Percentiles rank a stretch among this genome's conserved stretches.
Conservation (phyloP, 2,113 vertebrate genomes). For the Albula glossodonta region DNA sequence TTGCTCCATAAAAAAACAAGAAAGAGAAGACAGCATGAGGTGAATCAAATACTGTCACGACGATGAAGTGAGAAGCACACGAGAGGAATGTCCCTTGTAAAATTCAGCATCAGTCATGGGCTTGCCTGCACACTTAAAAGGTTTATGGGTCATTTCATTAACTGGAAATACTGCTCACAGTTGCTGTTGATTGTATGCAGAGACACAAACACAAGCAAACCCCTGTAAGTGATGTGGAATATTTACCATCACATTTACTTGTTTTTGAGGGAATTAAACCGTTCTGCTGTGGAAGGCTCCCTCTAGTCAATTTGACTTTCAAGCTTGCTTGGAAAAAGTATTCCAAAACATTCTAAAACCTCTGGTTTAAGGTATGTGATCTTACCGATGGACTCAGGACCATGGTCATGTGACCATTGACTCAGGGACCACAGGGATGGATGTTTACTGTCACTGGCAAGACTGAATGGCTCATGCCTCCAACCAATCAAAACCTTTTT, state of each 20-base stretch:
- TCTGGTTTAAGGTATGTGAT: conserved; percentile 35
- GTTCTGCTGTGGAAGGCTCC: too few species aligned
- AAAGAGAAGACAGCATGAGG: conserved; percentile 43
- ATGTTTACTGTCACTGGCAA: conserved; percentile 54
- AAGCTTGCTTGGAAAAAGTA: too few species aligned
- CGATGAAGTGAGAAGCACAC: conserved; percentile 21
- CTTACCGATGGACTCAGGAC: conserved; percentile 29
- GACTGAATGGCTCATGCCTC: conserved; percentile 48
- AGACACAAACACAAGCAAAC: too few species aligned
- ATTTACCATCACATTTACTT: too few species aligned
- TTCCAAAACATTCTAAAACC: too few species aligned
- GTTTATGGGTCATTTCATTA: background rate
- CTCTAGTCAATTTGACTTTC: too few species aligned
- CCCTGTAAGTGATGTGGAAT: too few species aligned
- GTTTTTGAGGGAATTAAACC: too few species aligned
- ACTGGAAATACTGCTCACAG: conserved; percentile 2
- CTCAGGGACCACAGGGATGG: conserved; percentile 48
- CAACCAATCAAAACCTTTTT: conserved; percentile 53
- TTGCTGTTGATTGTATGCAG: conserved; percentile 9
- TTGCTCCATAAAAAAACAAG: conserved; percentile 33
- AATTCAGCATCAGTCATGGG: background rate
- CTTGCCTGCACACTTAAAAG: conserved; percentile 4
- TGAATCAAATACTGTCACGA: conserved; percentile 63
- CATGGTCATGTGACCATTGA: conserved; percentile 55
- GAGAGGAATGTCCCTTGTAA: conserved; percentile 14